A percentile compares a stretch with the other conserved stretches of the same genome.
phyloP scores from a whole-genome alignment of 2,113 vertebrate species.

The Callipepla californica region DNA sequence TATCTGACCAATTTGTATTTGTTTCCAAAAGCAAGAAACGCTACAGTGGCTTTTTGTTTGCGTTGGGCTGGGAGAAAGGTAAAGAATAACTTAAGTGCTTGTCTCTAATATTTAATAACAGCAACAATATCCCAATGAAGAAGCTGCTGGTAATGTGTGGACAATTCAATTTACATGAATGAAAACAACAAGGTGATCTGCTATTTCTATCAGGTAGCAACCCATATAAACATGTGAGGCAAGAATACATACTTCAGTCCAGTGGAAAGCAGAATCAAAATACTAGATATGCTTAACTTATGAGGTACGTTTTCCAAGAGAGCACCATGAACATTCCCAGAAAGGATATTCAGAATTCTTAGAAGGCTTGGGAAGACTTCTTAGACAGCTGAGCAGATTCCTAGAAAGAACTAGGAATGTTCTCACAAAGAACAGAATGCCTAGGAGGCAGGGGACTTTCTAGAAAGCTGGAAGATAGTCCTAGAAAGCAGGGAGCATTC shows the following conservation, averaged over 20 bases:
- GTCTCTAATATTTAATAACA: not conserved
- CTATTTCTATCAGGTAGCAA: not conserved
- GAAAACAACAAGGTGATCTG: not conserved
- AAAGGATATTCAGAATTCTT: not conserved
- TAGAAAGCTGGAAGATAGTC: not conserved
- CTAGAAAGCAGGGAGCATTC: not conserved
- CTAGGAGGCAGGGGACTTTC: not conserved
- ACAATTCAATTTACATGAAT: not conserved
- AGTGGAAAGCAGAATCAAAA: not conserved
- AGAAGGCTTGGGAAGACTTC: not conserved
- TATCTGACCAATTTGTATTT: not conserved
- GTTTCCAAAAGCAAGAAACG: not conserved
- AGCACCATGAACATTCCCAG: not conserved
- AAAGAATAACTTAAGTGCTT: not conserved
- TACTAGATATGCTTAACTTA: not conserved
- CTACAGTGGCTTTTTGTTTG: not conserved
- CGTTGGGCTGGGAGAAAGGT: not conserved
- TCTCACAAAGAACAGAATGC: not conserved
- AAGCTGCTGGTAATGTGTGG: not conserved
- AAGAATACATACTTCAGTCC: not conserved
- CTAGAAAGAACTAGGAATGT: not conserved
- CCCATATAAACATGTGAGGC: not conserved
- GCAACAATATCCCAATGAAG: not conserved
- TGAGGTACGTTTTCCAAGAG: not conserved
- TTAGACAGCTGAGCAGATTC: not conserved